Percentiles rank a stretch among this genome's conserved stretches.
These are phyloP conservation scores for Leptodactylus fallax DNA, from an alignment of 2,797 vertebrate species.

Conservation along the genomic window DNA sequence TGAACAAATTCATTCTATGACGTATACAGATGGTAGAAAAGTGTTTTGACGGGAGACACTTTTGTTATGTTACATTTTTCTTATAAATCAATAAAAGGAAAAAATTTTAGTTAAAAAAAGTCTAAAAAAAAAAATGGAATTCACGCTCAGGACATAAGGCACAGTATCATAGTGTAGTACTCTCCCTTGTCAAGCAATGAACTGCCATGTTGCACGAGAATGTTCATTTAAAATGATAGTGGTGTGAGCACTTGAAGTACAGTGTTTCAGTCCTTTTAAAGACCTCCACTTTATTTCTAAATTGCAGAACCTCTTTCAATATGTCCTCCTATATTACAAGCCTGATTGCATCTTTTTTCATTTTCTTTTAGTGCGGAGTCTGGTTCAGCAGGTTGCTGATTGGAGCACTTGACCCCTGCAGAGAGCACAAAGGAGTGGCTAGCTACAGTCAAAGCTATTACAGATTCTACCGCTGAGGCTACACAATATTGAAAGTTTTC, in stretches of 20 bases:
- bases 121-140: not conserved
- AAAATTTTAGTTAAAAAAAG: too few relatives aligned
- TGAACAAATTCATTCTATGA: too few relatives aligned
- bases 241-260: conserved; percentile 36
- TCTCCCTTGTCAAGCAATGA: not conserved
- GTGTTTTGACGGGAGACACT: too few relatives aligned
- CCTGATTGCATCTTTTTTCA: conserved; percentile 58
- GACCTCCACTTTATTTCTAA: conserved; percentile 54
- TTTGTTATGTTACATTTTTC: too few relatives aligned
- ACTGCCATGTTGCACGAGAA: not conserved
- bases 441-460: conserved; percentile 46
- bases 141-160: not conserved
- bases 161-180: not conserved
- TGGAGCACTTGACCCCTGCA: conserved; percentile 59
- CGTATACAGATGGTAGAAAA: too few relatives aligned
- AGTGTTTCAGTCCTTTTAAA: conserved; percentile 42
- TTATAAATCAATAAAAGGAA: too few relatives aligned
- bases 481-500: conserved; percentile 27
- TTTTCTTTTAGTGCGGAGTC: conserved; percentile 44
- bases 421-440: conserved; percentile 54
- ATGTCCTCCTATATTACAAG: conserved; percentile 52
- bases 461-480: conserved; percentile 20
- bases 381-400: conserved; percentile 55
- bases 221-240: conserved; percentile 16
- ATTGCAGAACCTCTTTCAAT: conserved; percentile 49